A percentile compares a stretch with the other conserved stretches of the same genome.
Evolutionary conservation across 1,140 invertebrate genomes (phyloP).

Genomic region (Frieseomelitta varia): DNA sequence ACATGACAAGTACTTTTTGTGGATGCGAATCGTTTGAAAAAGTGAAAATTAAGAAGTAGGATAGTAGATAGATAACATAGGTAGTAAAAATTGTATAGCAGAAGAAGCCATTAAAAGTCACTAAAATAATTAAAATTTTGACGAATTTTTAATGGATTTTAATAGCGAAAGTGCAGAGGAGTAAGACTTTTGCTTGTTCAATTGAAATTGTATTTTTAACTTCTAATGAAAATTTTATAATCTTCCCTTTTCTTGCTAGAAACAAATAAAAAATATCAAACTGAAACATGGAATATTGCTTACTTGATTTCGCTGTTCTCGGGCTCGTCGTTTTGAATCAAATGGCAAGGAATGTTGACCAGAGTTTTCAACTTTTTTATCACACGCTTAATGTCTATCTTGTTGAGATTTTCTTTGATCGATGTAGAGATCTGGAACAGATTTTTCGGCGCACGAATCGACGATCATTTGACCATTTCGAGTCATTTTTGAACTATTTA

Average conservation of each 20-base stretch:
- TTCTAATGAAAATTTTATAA: no score
- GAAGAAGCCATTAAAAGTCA: no score
- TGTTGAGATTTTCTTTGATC: slow-evolving; percentile 30
- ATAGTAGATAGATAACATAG: no score
- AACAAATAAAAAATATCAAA: background rate
- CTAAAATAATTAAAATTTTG: no score
- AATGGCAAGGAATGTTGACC: slow-evolving; percentile 77
- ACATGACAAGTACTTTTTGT: no score
- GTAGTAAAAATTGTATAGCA: no score
- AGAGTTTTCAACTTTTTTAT: slow-evolving; percentile 76
- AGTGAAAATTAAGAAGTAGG: no score
- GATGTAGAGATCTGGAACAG: slow-evolving; percentile 48
- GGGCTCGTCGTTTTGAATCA: slow-evolving; percentile 39
- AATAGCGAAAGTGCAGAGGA: no score
- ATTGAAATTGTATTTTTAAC: no score
- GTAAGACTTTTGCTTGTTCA: no score
- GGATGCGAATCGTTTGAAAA: no score
- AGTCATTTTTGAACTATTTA: background rate
- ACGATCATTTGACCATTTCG: background rate
- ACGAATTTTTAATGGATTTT: no score
- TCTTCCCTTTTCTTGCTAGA: background rate
- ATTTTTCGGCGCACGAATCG: background rate
- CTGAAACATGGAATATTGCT: background rate
- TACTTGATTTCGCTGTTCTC: slow-evolving; percentile 54
- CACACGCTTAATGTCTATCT: slow-evolving; percentile 68